A percentile compares a stretch with the other conserved stretches of the same genome.
Conservation (phyloP, 2,113 vertebrate species). For the Pardalotus punctatus region DNA sequence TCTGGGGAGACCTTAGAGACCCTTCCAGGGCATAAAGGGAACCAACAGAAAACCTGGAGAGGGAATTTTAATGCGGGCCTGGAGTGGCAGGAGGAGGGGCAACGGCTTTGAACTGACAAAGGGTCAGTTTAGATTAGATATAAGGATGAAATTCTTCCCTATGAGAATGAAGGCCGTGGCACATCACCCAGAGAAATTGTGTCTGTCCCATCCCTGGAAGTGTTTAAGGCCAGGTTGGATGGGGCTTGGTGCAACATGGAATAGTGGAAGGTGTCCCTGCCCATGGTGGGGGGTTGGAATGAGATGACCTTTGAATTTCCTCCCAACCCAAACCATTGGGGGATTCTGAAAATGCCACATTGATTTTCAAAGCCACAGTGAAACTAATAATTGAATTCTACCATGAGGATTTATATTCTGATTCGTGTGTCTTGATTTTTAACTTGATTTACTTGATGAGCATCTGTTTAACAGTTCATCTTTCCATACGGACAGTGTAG, state of each 20-base stretch:
- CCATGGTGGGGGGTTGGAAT: fast-evolving
- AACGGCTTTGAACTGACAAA: background rate
- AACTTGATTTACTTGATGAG: background rate
- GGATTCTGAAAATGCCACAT: background rate
- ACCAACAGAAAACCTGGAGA: fast-evolving
- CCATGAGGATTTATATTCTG: background rate
- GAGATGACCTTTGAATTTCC: background rate
- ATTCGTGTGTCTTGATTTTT: background rate
- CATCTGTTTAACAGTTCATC: background rate
- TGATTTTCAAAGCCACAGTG: background rate
- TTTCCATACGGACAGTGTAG: background rate
- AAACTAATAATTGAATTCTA: background rate
- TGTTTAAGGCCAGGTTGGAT: background rate
- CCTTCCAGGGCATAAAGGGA: background rate
- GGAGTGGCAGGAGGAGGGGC: background rate
- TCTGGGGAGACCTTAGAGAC: background rate
- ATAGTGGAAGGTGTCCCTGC: background rate
- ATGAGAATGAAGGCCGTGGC: background rate
- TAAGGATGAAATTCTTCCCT: background rate
- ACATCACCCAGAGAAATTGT: background rate
- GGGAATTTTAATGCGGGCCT: background rate
- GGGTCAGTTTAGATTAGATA: too few relatives aligned
- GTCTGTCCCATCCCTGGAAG: background rate
- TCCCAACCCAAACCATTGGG: background rate
- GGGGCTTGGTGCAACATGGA: fast-evolving